Evolutionary conservation across 2,888 invertebrate species (phyloP).

Genomic region (Tanaodytes sp.): DNA sequence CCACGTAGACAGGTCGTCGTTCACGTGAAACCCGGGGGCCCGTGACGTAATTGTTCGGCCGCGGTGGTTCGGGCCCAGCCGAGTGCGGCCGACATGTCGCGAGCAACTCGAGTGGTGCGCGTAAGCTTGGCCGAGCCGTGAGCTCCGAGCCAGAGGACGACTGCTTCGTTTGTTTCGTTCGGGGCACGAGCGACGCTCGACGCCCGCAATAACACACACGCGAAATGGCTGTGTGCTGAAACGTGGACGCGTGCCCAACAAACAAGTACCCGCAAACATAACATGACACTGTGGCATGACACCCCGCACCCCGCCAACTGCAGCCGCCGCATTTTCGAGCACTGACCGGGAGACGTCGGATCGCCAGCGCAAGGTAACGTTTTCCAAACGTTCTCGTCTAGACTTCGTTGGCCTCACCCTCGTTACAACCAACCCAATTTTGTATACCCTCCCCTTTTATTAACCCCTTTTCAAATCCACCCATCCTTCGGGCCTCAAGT

Average conservation of each 20-base stretch:
- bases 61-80: slow-evolving; percentile 9
- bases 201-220: not conserved
- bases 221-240: slow-evolving; percentile 28
- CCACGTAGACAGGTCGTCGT: not conserved
- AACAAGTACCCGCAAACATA: slow-evolving; percentile 18
- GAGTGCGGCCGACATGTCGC: slow-evolving; percentile 23
- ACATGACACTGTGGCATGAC: slow-evolving; percentile 45
- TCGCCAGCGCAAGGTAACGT: slow-evolving; percentile 39
- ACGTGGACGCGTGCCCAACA: slow-evolving; percentile 7
- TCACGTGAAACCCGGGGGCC: not conserved
- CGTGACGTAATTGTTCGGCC: not conserved
- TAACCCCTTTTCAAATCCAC: too few relatives aligned
- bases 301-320: slow-evolving; percentile 30
- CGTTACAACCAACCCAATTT: too few relatives aligned
- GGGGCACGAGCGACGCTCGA: slow-evolving; percentile 3
- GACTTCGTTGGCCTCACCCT: too few relatives aligned
- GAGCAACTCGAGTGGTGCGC: slow-evolving; percentile 10
- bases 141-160: not conserved
- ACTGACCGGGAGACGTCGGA: slow-evolving; percentile 45
- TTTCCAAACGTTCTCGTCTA: too few relatives aligned
- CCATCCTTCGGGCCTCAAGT: too few relatives aligned
- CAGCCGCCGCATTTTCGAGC: slow-evolving; percentile 32
- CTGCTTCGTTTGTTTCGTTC: not conserved
- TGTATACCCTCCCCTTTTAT: too few relatives aligned
- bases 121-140: slow-evolving; percentile 23